Percentiles rank a stretch among this genome's conserved stretches.
Evolutionary conservation across 2,888 invertebrate species (phyloP).

Genomic region (Branchipolynoe longqiensis): DNA sequence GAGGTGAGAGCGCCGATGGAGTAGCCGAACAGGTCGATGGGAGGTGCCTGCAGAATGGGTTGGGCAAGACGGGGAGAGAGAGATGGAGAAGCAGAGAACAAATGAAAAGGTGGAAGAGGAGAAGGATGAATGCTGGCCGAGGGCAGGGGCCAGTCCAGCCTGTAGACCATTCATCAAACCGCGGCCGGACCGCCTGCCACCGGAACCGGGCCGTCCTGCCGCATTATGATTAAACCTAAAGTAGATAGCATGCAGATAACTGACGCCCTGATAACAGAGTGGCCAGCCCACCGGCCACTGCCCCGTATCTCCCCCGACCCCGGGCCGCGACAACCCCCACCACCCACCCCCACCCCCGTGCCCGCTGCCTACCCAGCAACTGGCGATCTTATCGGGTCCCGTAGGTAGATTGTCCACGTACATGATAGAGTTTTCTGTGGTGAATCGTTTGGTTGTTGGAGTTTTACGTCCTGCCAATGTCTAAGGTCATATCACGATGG

Average conservation of each 20-base stretch:
- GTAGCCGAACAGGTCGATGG: not conserved
- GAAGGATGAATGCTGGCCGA: not conserved
- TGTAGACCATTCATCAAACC: slow-evolving; percentile 33
- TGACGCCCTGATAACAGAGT: not conserved
- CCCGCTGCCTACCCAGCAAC: too few relatives aligned
- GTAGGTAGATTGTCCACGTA: not conserved
- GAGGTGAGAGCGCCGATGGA: not conserved
- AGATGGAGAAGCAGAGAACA: not conserved
- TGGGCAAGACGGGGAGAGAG: not conserved
- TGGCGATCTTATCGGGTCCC: slow-evolving; percentile 26
- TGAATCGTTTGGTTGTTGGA: too few relatives aligned
- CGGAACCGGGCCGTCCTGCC: slow-evolving; percentile 20
- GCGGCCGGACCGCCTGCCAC: not conserved
- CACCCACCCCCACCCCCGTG: too few relatives aligned
- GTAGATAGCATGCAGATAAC: slow-evolving; percentile 26
- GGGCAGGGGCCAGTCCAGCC: not conserved
- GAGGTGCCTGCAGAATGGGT: not conserved
- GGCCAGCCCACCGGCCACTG: not conserved
- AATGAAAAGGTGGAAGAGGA: not conserved
- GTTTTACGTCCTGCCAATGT: too few relatives aligned
- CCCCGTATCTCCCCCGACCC: slow-evolving; percentile 3
- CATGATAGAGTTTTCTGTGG: slow-evolving; percentile 40
- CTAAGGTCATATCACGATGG: too few relatives aligned
- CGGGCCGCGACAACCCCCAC: too few relatives aligned
- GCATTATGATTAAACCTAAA: slow-evolving; percentile 42